Conservation (phyloP, 2,113 vertebrate genomes). For the Hippocampus guttulatus region DNA sequence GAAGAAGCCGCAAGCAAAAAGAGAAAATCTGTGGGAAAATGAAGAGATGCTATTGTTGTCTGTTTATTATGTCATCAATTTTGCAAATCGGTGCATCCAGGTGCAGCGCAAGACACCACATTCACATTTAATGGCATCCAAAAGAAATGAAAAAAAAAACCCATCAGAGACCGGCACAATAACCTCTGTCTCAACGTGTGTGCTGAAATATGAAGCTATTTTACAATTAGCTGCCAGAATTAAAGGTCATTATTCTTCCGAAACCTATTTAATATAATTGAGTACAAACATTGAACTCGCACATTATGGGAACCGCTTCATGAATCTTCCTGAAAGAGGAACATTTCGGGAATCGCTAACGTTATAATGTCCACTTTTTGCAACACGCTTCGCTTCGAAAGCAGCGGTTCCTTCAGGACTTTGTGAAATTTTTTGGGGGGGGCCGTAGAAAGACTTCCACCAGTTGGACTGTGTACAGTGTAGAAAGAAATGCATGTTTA, state of each 20-base stretch:
- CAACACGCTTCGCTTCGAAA: constrained; percentile 25
- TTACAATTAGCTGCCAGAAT: background rate
- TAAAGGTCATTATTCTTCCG: background rate
- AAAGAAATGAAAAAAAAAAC: constrained; percentile 20
- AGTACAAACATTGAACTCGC: background rate
- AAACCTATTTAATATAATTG: background rate
- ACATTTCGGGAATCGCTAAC: background rate
- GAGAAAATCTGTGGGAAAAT: constrained; percentile 30
- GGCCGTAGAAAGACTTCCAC: constrained; percentile 20
- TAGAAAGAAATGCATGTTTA: constrained; percentile 64
- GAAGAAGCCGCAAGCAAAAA: constrained; percentile 6
- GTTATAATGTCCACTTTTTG: background rate
- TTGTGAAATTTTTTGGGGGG: constrained; percentile 23
- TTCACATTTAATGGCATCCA: constrained; percentile 1
- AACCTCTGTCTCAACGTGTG: background rate
- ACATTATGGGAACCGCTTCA: background rate
- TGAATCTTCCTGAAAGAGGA: background rate
- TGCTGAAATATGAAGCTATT: background rate
- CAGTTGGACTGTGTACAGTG: constrained; percentile 49
- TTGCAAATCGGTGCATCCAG: background rate
- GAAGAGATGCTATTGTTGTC: constrained; percentile 11
- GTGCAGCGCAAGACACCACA: constrained; percentile 3
- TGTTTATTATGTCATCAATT: background rate
- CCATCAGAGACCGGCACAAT: background rate
- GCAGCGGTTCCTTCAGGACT: constrained; percentile 8